Evolutionary conservation across 2,113 vertebrate genomes (phyloP), one percentile per base, ranked within the genome.

Genomic region (Neopipo cinnamomea): DNA sequence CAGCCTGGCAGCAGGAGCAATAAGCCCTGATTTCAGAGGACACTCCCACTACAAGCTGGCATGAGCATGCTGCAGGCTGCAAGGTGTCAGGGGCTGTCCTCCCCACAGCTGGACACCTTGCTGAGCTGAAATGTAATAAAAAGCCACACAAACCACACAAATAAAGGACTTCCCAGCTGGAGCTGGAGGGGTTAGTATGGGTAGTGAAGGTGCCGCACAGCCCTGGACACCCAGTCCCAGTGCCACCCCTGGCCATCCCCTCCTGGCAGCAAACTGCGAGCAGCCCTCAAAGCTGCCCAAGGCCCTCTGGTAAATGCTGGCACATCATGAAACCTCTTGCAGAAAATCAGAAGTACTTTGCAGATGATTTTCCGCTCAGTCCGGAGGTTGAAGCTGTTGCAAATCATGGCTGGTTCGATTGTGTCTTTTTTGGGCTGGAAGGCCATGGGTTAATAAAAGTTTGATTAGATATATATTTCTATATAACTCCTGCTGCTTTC

Each of bases 381-480:
- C 53, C 67, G 55, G 42, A 90, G 41, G 50, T 85, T 94, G 75
- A 46, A 82, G 67, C 24, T 0, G 0, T 88, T 71, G 72, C 56
- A 89, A 87, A 90, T 73, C 71, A 35, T 16, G 50, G 11, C 53
- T 50, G 63, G 35, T 88, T 73, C 2, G 0, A 35, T 76, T 0
- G 0, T 77, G 82, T 65, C 39, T 73, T 90, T 71, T 83, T 71
- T 74, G 75, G 88, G 65, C 65, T 77, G 90, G 85, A 74, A 90
- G 88, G 82, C 53, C 65, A 71, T 0, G 8, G 75, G 82, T 95
- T 96, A 90, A 91, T 86, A 88, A 77, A 95, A 92, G 53, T 86
- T 92, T 92, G 76, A 93, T 96, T 88, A 83, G 20, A 75, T 70
- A 74, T 44, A 72, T 91, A 86, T 94, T 86, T 86, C 67, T 94